Base-by-base conservation (phyloP, 2,888 invertebrate genomes). In the Cosmopolites sordidus region DNA sequence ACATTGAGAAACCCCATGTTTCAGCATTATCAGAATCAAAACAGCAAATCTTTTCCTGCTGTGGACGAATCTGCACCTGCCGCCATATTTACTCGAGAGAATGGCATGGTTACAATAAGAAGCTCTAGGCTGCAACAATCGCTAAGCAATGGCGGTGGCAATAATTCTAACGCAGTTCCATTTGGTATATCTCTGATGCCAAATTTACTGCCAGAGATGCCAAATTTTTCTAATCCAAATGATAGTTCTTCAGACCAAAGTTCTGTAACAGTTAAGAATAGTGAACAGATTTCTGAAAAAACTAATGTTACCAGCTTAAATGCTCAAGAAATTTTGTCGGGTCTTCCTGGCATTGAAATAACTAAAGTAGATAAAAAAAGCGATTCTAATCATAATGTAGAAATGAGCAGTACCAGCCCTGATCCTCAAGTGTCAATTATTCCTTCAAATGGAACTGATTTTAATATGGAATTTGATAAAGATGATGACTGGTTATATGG, bases 81-180 rank as follows among this genome's bases (percentile, higher is more conserved):
- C 2, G 81, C 84, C 2, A 84, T 84, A 58, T 83, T 84, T 62
- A 84, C 83, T 62, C 83, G 82, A 59, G 84, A 83, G 56, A 83
- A 84, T 64, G 89, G 89, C 8, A 90, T 90, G 89, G 90, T 88
- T 54, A 90, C 90, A 0, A 91, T 90, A 44, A 76, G 90, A 9
- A 89, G 89, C 72, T 89, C 89, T 0, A 69, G 83, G 0, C 77
- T 85, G 71, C 68, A 69, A 42, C 68, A 69, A 29, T 66, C 66
- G 45, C 47, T 68, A 14, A 58, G 61, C 14, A 64, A 62, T 49
- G 66, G 65, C 1, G 58, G 57, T 3, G n/a, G 27, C 77, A 45
- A 43, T n/a, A 17, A 17, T 8, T 78, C 39, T 76, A 78, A 37
- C 75, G 76, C 30, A 1, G 49, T 57, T 38, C 62, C 62, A 27